phyloP scores from a whole-genome alignment of 2,797 vertebrate genomes.

The Enteromius fasciolatus region DNA sequence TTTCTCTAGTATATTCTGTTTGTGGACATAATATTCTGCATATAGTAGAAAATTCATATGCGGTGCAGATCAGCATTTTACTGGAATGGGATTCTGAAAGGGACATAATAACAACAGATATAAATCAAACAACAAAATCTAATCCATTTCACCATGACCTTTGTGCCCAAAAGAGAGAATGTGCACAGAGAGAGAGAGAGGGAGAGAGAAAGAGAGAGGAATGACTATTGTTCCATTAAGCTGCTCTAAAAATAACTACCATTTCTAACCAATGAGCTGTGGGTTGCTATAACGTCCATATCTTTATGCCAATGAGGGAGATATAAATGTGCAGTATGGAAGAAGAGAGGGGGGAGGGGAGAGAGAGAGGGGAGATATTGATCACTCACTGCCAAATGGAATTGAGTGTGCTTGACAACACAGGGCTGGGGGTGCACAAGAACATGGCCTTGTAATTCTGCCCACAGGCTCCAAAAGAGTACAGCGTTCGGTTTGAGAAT shows the following conservation, averaged over 20 bases:
- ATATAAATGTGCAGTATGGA: constrained; percentile 51
- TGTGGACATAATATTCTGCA: constrained; percentile 10
- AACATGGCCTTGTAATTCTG: constrained; percentile 47
- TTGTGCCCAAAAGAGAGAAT: constrained; percentile 45
- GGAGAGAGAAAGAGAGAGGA: constrained; percentile 43
- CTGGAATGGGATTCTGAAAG: constrained; percentile 43
- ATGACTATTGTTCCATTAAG: constrained; percentile 62
- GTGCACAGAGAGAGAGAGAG: constrained; percentile 32
- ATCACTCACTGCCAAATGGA: constrained; percentile 51
- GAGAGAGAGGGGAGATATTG: constrained; percentile 38
- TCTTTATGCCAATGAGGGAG: constrained; percentile 56
- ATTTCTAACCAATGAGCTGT: constrained; percentile 54
- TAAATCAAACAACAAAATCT: constrained; percentile 52
- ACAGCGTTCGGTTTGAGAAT: constrained; percentile 34
- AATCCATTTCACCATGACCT: constrained; percentile 54
- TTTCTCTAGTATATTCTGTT: constrained; percentile 14
- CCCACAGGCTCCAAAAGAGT: constrained; percentile 33
- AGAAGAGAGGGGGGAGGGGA: constrained; percentile 41
- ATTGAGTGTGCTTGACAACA: constrained; percentile 51
- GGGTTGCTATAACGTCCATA: constrained; percentile 56
- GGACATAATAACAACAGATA: constrained; percentile 51
- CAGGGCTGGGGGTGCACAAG: constrained; percentile 40
- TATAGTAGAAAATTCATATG: constrained; percentile 2
- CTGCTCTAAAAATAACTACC: constrained; percentile 54
- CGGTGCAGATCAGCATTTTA: constrained; percentile 31